phyloP scores from a whole-genome alignment of 2,888 invertebrate genomes.

The Harpalus rufipes region DNA sequence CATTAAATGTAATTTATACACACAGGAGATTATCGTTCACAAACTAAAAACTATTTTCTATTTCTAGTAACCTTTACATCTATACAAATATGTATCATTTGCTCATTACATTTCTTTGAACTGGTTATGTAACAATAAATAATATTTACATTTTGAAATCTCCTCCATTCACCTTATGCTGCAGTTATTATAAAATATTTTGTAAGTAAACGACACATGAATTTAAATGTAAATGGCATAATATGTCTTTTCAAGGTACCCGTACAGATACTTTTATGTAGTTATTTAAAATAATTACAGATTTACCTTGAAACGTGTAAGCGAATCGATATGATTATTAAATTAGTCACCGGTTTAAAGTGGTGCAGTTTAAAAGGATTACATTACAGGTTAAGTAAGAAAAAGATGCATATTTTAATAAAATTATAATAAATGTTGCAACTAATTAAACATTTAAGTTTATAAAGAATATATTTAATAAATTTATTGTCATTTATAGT shows the following conservation, averaged over 20 bases:
- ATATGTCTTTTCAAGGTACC: constrained; percentile 16
- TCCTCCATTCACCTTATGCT: constrained; percentile 5
- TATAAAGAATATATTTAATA: too few relatives aligned
- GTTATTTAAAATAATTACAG: constrained; percentile 3
- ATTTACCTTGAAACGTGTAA: constrained; percentile 40
- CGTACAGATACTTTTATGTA: constrained; percentile 17
- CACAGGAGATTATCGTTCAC: neutral
- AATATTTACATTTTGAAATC: constrained; percentile 49
- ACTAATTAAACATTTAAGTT: too few relatives aligned
- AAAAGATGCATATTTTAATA: too few relatives aligned
- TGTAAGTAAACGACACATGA: constrained; percentile 21
- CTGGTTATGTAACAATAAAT: constrained; percentile 18
- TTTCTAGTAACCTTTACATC: constrained; percentile 15
- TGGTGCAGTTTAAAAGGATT: constrained; percentile 12
- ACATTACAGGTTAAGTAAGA: neutral
- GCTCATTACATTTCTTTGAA: constrained; percentile 39
- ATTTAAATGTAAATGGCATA: constrained; percentile 6
- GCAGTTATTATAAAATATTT: neutral
- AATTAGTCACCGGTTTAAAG: constrained; percentile 6
- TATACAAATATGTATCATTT: constrained; percentile 44
- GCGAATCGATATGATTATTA: constrained; percentile 40
- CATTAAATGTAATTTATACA: constrained; percentile 9
- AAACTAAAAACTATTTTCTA: neutral
- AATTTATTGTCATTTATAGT: too few relatives aligned
- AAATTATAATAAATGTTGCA: too few relatives aligned